Base-by-base conservation (phyloP, 2,113 vertebrate species). In the Vanacampus margaritifer region DNA sequence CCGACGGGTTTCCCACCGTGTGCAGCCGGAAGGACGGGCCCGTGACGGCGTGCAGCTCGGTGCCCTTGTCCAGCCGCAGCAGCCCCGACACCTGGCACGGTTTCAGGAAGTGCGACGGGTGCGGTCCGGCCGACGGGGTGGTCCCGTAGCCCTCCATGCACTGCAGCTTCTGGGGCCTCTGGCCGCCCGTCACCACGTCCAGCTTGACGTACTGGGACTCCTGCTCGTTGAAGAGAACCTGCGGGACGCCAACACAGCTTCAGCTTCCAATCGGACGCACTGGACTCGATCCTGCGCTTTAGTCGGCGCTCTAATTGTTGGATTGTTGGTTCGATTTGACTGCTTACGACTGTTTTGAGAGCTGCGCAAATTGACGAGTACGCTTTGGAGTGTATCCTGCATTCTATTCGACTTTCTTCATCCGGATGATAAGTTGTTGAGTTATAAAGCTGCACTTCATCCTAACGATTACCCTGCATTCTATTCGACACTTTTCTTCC, bases 191-290 rank as follows among this genome's bases (percentile, higher is more conserved):
- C 79, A 94, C 90, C 79, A 96, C 88, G 13, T 95, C 94, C 84
- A 96, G 89, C 90, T 96, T 96, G 86, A 96, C 92, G 36, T 95
- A 96, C 84, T 92, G 92, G 9, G 92, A 93, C 88, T 93, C 88
- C 74, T 93, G 91, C 82, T 96, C 95, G 0, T 94, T 94, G 86
- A 96, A 96, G 82, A 96, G 84, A 70, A 96, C 95, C 95, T 96
- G 79, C 21, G 21, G 21, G 54, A 8, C 67, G 17, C 24, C 43
- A 57, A 6, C 67, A 35, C 32, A 35, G 17, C 17, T 19, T 46
- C 54, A 57, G 26, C 7, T 23, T 7, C 26, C 26, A 32, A 26
- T 28, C 10, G 24, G 23, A 28, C 1, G 43, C 43, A 16, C 3
- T 11, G 41, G 43, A 16, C 43, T 17, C 13, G 16, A 45, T 45